Evolutionary conservation across 30 jellyfish, hydroid and myxozoan genomes (phyloP).

Genomic region (Aurelia aurita): DNA sequence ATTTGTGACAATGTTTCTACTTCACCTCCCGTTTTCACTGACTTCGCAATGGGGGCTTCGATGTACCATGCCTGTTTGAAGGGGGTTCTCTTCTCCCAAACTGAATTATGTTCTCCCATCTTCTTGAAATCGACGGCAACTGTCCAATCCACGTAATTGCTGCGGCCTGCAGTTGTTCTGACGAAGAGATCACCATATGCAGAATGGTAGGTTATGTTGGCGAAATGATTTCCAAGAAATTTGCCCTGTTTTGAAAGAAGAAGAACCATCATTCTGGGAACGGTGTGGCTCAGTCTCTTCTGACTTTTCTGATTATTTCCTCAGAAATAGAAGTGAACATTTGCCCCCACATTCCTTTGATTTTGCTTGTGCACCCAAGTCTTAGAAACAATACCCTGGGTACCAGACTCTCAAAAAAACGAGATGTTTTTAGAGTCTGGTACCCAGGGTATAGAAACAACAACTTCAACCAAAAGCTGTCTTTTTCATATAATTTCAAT

Average conservation of each 20-base stretch:
- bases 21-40: background rate
- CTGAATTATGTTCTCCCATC: background rate
- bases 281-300: no score
- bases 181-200: constrained; percentile 1
- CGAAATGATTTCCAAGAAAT: constrained; percentile 17
- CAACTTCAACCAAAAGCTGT: no score
- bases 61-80: background rate
- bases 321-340: no score
- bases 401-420: no score
- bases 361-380: no score
- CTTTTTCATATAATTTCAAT: no score
- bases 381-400: no score
- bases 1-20: constrained; percentile 13
- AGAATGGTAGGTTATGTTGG: background rate
- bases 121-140: constrained; percentile 20
- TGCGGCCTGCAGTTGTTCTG: constrained; percentile 32
- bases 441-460: no score
- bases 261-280: no score
- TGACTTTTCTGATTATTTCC: no score
- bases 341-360: no score
- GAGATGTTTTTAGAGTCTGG: no score
- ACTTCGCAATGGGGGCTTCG: background rate
- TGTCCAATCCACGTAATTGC: constrained; percentile 25
- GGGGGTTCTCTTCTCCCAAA: constrained; percentile 1
- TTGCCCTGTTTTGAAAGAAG: background rate